A percentile compares a stretch with the other conserved stretches of the same genome.
Evolutionary conservation across 2,797 vertebrate genomes (phyloP).

Genomic region (Trachurus trachurus): DNA sequence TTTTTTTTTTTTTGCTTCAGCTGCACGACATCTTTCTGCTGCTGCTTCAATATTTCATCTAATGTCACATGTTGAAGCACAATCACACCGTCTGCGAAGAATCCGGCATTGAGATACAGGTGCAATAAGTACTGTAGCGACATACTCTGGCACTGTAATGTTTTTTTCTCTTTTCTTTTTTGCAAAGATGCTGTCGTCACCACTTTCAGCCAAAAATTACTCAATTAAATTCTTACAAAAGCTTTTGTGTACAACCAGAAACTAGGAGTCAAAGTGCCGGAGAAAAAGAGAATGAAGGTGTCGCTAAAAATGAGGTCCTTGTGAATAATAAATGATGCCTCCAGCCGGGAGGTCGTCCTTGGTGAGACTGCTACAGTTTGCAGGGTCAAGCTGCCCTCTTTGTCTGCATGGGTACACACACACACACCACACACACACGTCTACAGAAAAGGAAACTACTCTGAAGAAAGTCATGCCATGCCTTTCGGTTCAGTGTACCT

Average conservation of each 20-base stretch:
- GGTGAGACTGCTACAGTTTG: constrained; percentile 3
- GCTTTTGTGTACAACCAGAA: background rate
- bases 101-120: background rate
- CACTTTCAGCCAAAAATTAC: background rate
- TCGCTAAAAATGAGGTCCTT: background rate
- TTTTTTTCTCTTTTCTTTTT: background rate
- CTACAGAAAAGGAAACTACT: background rate
- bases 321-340: constrained; percentile 31
- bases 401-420: background rate
- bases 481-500: background rate
- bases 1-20: background rate
- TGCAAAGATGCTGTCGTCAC: background rate
- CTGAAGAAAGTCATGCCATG: background rate
- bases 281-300: background rate
- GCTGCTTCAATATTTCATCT: background rate
- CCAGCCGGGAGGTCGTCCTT: constrained; percentile 35
- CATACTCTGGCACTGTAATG: background rate
- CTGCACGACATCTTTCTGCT: background rate
- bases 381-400: constrained; percentile 23
- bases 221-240: background rate
- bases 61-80: background rate
- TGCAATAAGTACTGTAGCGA: background rate
- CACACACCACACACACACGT: background rate
- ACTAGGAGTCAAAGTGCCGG: background rate
- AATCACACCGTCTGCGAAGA: background rate